Base-by-base conservation (phyloP, 2,888 invertebrate species). In the Tribolium freemani region DNA sequence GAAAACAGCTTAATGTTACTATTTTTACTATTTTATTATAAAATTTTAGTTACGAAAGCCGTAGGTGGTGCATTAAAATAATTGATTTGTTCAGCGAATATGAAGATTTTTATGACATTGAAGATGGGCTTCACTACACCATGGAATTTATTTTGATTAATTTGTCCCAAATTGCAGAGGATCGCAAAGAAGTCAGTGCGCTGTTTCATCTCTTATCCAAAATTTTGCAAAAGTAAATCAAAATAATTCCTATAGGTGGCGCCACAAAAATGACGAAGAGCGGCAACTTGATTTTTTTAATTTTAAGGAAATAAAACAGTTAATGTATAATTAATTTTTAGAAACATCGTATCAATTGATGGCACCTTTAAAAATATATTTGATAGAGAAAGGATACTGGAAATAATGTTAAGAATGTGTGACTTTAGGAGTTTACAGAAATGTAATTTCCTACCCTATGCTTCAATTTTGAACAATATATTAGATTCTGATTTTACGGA, bases 141-240 rank as follows among this genome's bases (percentile, higher is more conserved):
- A 2, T 60, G 60, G 60, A 60, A 46, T 60, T 46, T 46, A 48
- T 60, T 60, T 46, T 60, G 26, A 60, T 60, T 5, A 46, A 48
- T 60, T 46, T 60, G n/a, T 46, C 46, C 5, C 20, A 60, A 8
- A 26, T 60, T 8, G 21, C 0, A 6, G 10, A 13, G 13, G 60
- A 60, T 10, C 13, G 60, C 20, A 48, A 2, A 46, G 60, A 60
- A 26, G 45, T 46, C 4, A 9, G 46, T 5, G 20, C 8, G 1
- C 60, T 60, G 9, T 46, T 60, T n/a, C 21, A 46, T 5, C 26
- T 60, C 1, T 10, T 60, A 20, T 45, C 48, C 1, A 60, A 60
- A 46, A 45, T 60, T 5, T 46, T 60, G 21, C 8, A 21, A 20
- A 60, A 26, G 58, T 60, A 16, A 20, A n/a, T 16, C 51, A 16